These are phyloP conservation scores for Drosophila lowei DNA, from an alignment of 1,140 invertebrate genomes.

Conservation along the genomic window DNA sequence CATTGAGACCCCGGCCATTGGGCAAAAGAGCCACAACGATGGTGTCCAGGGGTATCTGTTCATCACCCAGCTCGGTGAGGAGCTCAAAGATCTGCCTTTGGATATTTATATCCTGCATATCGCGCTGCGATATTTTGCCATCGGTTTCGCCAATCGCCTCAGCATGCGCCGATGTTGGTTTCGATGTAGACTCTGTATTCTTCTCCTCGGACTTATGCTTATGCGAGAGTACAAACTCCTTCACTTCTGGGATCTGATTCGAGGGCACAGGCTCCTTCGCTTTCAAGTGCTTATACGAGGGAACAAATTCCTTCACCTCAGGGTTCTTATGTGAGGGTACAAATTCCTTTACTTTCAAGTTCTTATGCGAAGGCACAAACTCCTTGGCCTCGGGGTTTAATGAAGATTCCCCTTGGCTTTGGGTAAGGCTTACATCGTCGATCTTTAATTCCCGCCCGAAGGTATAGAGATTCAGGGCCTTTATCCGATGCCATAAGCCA, in stretches of 20 bases:
- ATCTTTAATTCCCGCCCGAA: neutral
- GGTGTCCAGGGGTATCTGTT: conserved; percentile 36
- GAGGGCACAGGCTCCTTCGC: conserved; percentile 34
- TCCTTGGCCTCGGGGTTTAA: conserved; percentile 59
- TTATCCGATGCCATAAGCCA: neutral
- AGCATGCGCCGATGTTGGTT: conserved; percentile 30
- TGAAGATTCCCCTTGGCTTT: conserved; percentile 19
- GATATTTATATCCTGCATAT: conserved; percentile 2
- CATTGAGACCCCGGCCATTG: conserved; percentile 42
- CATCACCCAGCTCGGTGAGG: conserved; percentile 52
- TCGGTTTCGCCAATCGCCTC: conserved; percentile 13
- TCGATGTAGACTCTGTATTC: conserved; percentile 36
- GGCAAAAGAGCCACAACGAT: conserved; percentile 38
- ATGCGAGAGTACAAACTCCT: conserved; percentile 48
- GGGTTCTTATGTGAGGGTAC: no score
- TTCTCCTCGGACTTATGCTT: neutral
- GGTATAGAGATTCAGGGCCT: neutral
- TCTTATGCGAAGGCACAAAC: no score
- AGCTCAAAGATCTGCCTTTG: conserved; percentile 48
- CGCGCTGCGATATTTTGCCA: neutral
- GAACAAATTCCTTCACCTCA: no score
- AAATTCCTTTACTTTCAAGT: no score
- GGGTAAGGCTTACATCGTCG: neutral
- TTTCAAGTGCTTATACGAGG: no score
- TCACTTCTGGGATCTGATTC: conserved; percentile 1